Conservation (phyloP, 2,113 vertebrate genomes). For the Hemichromis elongatus region DNA sequence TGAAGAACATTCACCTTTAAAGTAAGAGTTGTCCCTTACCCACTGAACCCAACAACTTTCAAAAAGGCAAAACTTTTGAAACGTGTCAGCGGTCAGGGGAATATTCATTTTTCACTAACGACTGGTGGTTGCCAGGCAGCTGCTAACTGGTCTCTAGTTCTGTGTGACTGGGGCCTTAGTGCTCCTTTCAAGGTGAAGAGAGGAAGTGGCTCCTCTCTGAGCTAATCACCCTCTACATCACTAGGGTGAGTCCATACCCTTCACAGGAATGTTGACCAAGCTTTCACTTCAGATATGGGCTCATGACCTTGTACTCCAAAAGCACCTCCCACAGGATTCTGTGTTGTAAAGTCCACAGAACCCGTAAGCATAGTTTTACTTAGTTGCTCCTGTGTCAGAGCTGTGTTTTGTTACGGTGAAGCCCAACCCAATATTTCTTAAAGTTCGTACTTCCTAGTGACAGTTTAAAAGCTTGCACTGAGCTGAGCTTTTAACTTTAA, state of each 20-base stretch:
- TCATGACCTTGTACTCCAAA: not conserved
- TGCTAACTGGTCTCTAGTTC: not conserved
- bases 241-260: not conserved
- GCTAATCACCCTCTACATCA: not conserved
- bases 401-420: not conserved
- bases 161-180: not conserved
- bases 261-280: not conserved
- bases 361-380: not conserved
- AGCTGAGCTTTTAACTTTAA: not conserved
- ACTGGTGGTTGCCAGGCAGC: not conserved
- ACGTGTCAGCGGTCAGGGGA: not conserved
- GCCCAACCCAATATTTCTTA: not conserved
- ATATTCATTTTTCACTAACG: not conserved
- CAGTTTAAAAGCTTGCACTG: not conserved
- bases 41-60: not conserved
- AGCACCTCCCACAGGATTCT: not conserved
- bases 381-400: not conserved
- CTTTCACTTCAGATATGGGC: not conserved
- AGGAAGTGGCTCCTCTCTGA: not conserved
- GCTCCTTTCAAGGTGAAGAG: not conserved
- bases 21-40: not conserved
- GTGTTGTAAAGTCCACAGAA: not conserved
- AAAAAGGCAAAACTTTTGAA: not conserved
- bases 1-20: not conserved
- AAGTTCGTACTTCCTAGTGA: rapidly evolving